phyloP scores from a whole-genome alignment of 2,888 invertebrate genomes.

The Lathronympha strigana region DNA sequence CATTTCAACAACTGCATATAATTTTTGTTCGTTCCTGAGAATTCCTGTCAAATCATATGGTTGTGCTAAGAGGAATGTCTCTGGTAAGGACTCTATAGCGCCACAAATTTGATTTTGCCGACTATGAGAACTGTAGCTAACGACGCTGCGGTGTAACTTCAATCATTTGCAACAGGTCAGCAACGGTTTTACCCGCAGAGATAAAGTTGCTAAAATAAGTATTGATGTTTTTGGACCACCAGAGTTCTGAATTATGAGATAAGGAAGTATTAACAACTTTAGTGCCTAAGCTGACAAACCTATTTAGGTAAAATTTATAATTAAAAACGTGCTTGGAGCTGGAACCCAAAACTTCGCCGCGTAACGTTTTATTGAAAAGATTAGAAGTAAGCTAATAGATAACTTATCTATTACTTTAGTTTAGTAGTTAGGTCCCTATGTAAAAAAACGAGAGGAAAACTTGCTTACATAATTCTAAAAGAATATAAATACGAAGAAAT shows the following conservation, averaged over 20 bases:
- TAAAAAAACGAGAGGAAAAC: background rate
- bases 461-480: background rate
- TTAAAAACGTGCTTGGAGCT: background rate
- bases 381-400: background rate
- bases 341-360: background rate
- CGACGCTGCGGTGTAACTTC: background rate
- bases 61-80: slow-evolving; percentile 48
- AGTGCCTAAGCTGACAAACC: background rate
- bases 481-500: background rate
- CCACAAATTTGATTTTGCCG: slow-evolving; percentile 19
- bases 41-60: slow-evolving; percentile 54
- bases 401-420: slow-evolving; percentile 2
- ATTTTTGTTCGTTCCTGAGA: slow-evolving; percentile 45
- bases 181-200: background rate
- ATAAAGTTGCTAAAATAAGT: slow-evolving; percentile 11
- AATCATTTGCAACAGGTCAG: background rate
- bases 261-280: background rate
- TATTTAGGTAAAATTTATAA: too few relatives aligned
- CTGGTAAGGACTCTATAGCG: slow-evolving; percentile 39
- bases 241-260: background rate
- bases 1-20: slow-evolving; percentile 22
- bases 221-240: slow-evolving; percentile 19
- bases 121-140: background rate
- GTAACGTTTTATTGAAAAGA: background rate
- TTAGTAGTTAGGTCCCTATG: background rate